phyloP scores from a whole-genome alignment of 2,888 invertebrate species.

The Mystacides longicornis region DNA sequence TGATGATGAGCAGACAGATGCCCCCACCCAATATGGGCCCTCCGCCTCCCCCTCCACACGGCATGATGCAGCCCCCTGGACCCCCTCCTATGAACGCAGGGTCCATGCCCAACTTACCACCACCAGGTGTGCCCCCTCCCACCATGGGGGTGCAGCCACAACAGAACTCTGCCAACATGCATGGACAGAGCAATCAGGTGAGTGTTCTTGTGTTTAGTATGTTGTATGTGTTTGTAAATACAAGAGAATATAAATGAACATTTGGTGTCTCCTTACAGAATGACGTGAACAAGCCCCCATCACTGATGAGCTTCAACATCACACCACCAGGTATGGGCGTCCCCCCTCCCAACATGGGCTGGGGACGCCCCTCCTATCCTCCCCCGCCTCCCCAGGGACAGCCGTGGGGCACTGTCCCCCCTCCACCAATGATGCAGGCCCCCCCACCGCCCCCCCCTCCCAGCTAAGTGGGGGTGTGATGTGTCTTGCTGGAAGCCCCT shows the following conservation, averaged over 20 bases:
- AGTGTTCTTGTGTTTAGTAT: neutral
- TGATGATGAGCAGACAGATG: constrained; percentile 34
- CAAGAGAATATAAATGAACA: neutral
- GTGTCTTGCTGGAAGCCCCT: neutral
- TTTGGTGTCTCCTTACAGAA: constrained; percentile 13
- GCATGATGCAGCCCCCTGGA: constrained; percentile 33
- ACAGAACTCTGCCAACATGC: constrained; percentile 2
- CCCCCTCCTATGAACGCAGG: constrained; percentile 8
- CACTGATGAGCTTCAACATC: constrained; percentile 10
- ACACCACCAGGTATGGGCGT: constrained; percentile 12
- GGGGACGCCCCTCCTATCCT: constrained; percentile 30
- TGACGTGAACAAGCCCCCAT: constrained; percentile 14
- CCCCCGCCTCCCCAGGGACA: constrained; percentile 41
- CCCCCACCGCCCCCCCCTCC: constrained; percentile 40
- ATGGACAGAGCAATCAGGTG: constrained; percentile 17
- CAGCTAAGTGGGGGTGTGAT: constrained; percentile 19
- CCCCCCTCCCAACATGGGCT: constrained; percentile 24
- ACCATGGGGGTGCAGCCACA: constrained; percentile 7
- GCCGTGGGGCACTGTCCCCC: constrained; percentile 37
- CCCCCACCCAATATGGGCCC: constrained; percentile 29
- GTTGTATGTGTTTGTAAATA: neutral
- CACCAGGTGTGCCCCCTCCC: constrained; percentile 13
- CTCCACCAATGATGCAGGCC: constrained; percentile 35
- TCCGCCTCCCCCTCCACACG: constrained; percentile 27
- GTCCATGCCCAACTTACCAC: constrained; percentile 8